phyloP scores from a whole-genome alignment of 2,888 invertebrate genomes.

The Chalcis sispes region DNA sequence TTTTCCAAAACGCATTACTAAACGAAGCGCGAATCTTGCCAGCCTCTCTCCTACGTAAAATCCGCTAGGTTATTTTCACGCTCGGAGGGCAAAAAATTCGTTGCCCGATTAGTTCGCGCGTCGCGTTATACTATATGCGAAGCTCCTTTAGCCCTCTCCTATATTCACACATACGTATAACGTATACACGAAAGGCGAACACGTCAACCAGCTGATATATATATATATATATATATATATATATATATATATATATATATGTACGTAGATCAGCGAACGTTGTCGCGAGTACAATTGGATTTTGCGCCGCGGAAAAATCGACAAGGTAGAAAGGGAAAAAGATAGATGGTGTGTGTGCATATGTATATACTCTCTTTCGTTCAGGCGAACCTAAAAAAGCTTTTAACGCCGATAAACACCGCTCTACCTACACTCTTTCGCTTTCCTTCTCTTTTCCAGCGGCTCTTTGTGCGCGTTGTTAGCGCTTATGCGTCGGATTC shows the following conservation, averaged over 20 bases:
- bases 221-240: too few relatives aligned
- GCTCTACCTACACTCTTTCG: too few relatives aligned
- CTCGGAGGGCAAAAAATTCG: not conserved
- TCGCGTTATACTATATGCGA: not conserved
- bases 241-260: too few relatives aligned
- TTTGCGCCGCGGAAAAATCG: slow-evolving; percentile 57
- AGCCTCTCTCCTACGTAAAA: too few relatives aligned
- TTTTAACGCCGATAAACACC: slow-evolving; percentile 63
- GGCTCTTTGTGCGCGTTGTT: too few relatives aligned
- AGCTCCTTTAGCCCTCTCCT: slow-evolving; percentile 11
- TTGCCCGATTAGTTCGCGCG: not conserved
- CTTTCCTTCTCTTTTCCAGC: slow-evolving; percentile 18
- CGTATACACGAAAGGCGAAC: too few relatives aligned
- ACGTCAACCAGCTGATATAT: too few relatives aligned
- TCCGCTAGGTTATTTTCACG: slow-evolving; percentile 24
- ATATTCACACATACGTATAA: not conserved
- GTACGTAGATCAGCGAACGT: slow-evolving; percentile 43
- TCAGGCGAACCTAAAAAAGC: slow-evolving; percentile 63
- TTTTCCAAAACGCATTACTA: not conserved
- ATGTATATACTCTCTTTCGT: too few relatives aligned
- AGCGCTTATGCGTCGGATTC: not conserved
- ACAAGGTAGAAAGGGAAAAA: slow-evolving; percentile 30
- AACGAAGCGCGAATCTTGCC: slow-evolving; percentile 9
- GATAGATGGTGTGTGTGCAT: too few relatives aligned
- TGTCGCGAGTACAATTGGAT: slow-evolving; percentile 58